A percentile compares a stretch with the other conserved stretches of the same genome.
phyloP scores from a whole-genome alignment of 1,140 invertebrate species.

The Pentalonia nigronervosa region DNA sequence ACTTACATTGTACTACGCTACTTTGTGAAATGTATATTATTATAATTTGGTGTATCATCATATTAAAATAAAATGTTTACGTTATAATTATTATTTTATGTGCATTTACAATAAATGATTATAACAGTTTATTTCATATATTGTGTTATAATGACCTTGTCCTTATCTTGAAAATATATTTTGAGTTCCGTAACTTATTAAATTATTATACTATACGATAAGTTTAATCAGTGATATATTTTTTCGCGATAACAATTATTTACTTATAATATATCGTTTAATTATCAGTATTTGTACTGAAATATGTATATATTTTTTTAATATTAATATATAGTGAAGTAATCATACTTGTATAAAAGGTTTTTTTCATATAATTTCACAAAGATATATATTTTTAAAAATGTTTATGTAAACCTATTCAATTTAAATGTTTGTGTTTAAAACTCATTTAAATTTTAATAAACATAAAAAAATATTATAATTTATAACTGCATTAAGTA shows the following conservation, averaged over 20 bases:
- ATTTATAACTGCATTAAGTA: too few relatives aligned
- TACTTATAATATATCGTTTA: not conserved
- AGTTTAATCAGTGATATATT: not conserved
- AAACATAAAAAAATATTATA: too few relatives aligned
- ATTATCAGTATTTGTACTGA: not conserved
- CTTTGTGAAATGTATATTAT: constrained; percentile 18
- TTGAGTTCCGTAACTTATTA: constrained; percentile 1
- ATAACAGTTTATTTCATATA: not conserved
- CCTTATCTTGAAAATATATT: constrained; percentile 17
- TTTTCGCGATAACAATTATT: not conserved
- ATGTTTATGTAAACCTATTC: too few relatives aligned
- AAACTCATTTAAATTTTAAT: too few relatives aligned
- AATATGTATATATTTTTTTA: not conserved
- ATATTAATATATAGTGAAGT: not conserved
- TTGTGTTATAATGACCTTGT: constrained; percentile 21
- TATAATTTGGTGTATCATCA: constrained; percentile 42
- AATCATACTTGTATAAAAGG: not conserved
- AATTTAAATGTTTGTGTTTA: too few relatives aligned
- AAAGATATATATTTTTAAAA: not conserved
- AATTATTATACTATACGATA: not conserved
- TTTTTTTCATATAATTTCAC: not conserved
- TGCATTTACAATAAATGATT: not conserved
- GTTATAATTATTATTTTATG: not conserved
- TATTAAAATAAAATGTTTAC: not conserved
- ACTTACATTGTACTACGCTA: not conserved